These are phyloP conservation scores for Xiphophorus hellerii DNA, from an alignment of 2,113 vertebrate genomes.

Conservation along the genomic window DNA sequence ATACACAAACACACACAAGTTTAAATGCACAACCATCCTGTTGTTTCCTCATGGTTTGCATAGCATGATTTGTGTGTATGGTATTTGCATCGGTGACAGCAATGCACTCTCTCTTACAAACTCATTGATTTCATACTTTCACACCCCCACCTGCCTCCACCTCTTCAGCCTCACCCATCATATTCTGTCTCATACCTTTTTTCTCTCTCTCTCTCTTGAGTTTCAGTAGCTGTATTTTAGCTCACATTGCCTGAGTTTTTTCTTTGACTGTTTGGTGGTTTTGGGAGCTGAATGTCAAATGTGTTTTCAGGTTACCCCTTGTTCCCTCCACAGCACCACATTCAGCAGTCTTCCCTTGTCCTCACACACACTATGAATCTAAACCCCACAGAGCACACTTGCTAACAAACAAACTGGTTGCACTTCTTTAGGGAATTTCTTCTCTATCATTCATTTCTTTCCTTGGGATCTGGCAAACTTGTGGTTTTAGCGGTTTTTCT, in stretches of 20 bases:
- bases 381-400: conserved; percentile 10
- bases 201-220: conserved; percentile 26
- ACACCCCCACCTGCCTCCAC: conserved; percentile 7
- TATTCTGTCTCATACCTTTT: conserved; percentile 33
- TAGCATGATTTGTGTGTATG: conserved; percentile 24
- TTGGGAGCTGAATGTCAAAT: conserved; percentile 43
- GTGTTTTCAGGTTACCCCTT: conserved; percentile 40
- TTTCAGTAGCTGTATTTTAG: conserved; percentile 41
- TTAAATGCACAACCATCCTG: conserved; percentile 24
- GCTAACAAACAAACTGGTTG: conserved; percentile 27
- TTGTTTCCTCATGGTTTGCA: conserved; percentile 20
- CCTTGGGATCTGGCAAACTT: conserved; percentile 47
- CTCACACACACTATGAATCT: conserved; percentile 4
- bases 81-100: conserved; percentile 55
- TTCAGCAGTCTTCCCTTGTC: conserved; percentile 13
- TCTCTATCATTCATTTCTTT: conserved; percentile 34
- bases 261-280: conserved; percentile 22
- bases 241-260: conserved; percentile 6
- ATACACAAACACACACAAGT: conserved; percentile 19
- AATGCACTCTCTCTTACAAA: conserved; percentile 36
- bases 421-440: conserved; percentile 48
- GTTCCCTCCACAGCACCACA: conserved; percentile 9
- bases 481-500: conserved; percentile 40
- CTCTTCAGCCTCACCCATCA: conserved; percentile 23
- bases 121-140: conserved; percentile 49